phyloP scores from a whole-genome alignment of 2,888 invertebrate genomes.

The Timema podura region DNA sequence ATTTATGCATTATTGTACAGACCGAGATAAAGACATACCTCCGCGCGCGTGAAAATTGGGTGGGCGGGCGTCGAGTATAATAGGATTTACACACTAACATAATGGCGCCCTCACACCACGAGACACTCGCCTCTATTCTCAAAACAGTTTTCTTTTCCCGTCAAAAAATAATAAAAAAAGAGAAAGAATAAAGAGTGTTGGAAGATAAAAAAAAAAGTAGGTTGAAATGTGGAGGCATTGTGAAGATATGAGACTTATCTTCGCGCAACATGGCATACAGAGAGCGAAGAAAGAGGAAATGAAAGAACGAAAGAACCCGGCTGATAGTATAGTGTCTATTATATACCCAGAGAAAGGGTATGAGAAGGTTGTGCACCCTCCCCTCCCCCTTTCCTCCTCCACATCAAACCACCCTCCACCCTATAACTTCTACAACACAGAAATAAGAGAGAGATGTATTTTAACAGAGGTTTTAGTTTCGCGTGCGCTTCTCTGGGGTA shows the following conservation, averaged over 20 bases:
- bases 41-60: slow-evolving; percentile 27
- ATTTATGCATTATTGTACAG: slow-evolving; percentile 33
- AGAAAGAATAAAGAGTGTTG: slow-evolving; percentile 20
- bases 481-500: background rate
- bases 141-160: no score
- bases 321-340: slow-evolving; percentile 31
- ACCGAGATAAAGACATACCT: slow-evolving; percentile 27
- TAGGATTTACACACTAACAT: slow-evolving; percentile 35
- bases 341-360: slow-evolving; percentile 13
- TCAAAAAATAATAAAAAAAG: no score
- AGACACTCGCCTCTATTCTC: background rate
- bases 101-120: slow-evolving; percentile 27
- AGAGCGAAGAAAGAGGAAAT: slow-evolving; percentile 28
- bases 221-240: slow-evolving; percentile 32
- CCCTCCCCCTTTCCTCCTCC: no score
- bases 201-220: slow-evolving; percentile 15
- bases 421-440: no score
- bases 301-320: slow-evolving; percentile 28
- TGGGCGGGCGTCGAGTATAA: slow-evolving; percentile 27
- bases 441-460: background rate
- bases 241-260: slow-evolving; percentile 32
- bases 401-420: no score
- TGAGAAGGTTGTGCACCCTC: background rate
- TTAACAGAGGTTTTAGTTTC: slow-evolving; percentile 17
- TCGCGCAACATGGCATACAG: slow-evolving; percentile 25